These are phyloP conservation scores for Polyergus mexicanus DNA, from an alignment of 1,140 invertebrate species.

Conservation along the genomic window DNA sequence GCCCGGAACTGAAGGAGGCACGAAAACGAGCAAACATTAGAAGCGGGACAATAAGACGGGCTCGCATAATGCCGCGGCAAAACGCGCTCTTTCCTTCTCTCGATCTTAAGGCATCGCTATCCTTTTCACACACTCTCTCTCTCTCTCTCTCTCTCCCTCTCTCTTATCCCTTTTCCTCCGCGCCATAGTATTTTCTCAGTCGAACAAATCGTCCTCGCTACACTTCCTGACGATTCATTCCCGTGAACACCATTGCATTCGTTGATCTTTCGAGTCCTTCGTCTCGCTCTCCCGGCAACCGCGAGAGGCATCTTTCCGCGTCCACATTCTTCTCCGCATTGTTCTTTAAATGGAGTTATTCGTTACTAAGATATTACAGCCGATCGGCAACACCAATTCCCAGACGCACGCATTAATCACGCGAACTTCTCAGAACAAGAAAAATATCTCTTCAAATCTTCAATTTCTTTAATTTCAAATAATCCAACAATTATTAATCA, in stretches of 20 bases:
- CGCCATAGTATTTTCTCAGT: not conserved
- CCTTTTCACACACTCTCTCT: not conserved
- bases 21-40: slow-evolving; percentile 65
- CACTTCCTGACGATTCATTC: slow-evolving; percentile 43
- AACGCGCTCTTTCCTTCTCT: slow-evolving; percentile 36
- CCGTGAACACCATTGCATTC: slow-evolving; percentile 34
- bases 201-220: slow-evolving; percentile 49
- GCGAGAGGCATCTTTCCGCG: not conserved
- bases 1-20: slow-evolving; percentile 26
- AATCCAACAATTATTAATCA: no score
- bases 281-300: slow-evolving; percentile 25
- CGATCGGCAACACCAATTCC: slow-evolving; percentile 1
- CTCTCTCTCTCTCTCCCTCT: not conserved
- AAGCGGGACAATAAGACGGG: slow-evolving; percentile 59
- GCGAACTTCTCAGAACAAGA: not conserved
- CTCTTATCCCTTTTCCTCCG: not conserved
- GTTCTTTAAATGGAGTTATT: slow-evolving; percentile 31
- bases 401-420: not conserved
- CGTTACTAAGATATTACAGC: not conserved
- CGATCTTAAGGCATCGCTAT: slow-evolving; percentile 32
- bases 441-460: not conserved
- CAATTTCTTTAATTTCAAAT: no score
- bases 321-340: not conserved
- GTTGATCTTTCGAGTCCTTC: slow-evolving; percentile 32
- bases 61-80: slow-evolving; percentile 51